Percentiles rank a stretch among this genome's conserved stretches.
Evolutionary conservation across 2,888 invertebrate genomes (phyloP).

Genomic region (Ceratothoa steindachneri): DNA sequence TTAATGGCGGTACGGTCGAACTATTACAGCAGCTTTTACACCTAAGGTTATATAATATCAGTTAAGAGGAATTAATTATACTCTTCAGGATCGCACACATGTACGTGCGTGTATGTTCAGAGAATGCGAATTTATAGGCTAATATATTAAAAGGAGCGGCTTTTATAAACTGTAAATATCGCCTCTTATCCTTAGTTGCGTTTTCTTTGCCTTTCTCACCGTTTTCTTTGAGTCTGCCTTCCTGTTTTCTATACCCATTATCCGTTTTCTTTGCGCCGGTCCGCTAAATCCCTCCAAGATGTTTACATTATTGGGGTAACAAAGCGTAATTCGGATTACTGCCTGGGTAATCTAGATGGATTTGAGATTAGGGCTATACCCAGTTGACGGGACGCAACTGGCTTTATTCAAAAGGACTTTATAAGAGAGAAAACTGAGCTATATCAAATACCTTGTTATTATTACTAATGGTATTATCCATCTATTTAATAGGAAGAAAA

Average conservation of each 20-base stretch:
- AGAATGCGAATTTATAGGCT: not conserved
- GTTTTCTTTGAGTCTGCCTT: no score
- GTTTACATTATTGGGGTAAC: not conserved
- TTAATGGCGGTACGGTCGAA: no score
- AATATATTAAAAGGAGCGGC: not conserved
- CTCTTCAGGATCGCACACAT: not conserved
- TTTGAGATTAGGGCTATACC: not conserved
- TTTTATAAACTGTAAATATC: no score
- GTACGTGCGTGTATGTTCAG: not conserved
- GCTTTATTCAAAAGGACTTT: not conserved
- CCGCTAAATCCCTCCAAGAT: not conserved
- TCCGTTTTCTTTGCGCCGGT: not conserved
- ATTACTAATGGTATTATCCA: not conserved
- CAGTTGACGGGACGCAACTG: not conserved
- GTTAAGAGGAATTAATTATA: no score
- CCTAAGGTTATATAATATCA: no score
- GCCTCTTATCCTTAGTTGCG: not conserved
- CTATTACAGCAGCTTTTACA: no score
- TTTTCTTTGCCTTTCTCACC: not conserved
- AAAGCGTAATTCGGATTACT: not conserved
- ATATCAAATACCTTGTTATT: not conserved
- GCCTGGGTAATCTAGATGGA: not conserved
- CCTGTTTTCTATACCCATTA: not conserved
- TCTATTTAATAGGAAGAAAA: not conserved
- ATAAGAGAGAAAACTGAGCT: not conserved